Evolutionary conservation across 2,888 invertebrate species (phyloP), one percentile per base, ranked within the genome.

Genomic region (Nemurella pictetii): DNA sequence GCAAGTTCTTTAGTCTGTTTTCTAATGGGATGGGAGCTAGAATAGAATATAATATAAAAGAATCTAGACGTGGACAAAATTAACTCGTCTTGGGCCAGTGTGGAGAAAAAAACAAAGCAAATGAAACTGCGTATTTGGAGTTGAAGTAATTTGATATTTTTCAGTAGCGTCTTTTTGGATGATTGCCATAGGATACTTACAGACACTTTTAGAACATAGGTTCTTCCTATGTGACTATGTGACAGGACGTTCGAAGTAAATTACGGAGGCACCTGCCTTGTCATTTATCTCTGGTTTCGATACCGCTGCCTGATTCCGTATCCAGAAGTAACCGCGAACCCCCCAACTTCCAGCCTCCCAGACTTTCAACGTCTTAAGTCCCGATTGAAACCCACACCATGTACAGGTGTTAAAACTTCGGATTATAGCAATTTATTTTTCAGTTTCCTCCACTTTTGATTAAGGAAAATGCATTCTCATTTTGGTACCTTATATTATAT

Each of bases 221-320:
- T 30, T 29, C 7, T 27, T n/a, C 15, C n/a, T 27, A 75, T 26
- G 55, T 55, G 55, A 55, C 55, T 55, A 7, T 55, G 55, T 55
- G 55, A 78, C 78, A 78, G 30, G n/a, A 1, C 30, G 78, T 7
- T 29, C 20, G 27, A 30, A 15, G 78, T 78, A 78, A 30, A 78
- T 78, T 29, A 29, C 78, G 29, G 3, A 20, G 27, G 85, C 85
- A 85, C 85, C 85, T 85, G 85, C 73, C 80, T 72, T 80, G 85
- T 85, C 85, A 83, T 85, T 83, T 83, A 80, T 85, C 80, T 85
- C 83, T 82, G 82, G 27, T 82, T 82, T 72, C 82, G 55, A 29
- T 78, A 78, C 78, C 15, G 9, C 29, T n/a, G 30, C 73, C 73
- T 7, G 9, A 9, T 36, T 36, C 15, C 25, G 74, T 74, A n/a